phyloP scores from a whole-genome alignment of 2,113 vertebrate species.

The Oncorhynchus keta region DNA sequence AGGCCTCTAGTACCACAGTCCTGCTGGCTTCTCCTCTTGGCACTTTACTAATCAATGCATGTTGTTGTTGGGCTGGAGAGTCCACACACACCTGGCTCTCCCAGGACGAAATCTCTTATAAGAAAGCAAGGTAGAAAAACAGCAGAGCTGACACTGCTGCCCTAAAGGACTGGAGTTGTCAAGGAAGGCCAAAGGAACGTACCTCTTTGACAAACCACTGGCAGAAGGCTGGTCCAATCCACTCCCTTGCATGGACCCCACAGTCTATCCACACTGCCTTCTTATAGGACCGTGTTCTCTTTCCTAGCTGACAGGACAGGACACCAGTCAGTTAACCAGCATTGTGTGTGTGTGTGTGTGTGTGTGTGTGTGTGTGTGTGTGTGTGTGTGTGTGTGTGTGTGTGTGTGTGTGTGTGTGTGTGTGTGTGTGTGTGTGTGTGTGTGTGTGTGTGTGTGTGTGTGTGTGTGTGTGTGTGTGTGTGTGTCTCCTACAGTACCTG shows the following conservation, averaged over 20 bases:
- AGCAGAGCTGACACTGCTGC: neutral
- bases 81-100: no score
- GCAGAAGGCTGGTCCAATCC: slow-evolving; percentile 97
- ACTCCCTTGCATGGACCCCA: slow-evolving; percentile 94
- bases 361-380: neutral
- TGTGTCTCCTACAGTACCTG: slow-evolving; percentile 77
- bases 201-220: slow-evolving; percentile 99
- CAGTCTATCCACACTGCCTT: slow-evolving; percentile 97
- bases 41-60: no score
- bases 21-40: no score
- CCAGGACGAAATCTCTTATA: no score
- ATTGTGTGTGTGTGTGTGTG: neutral
- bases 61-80: no score
- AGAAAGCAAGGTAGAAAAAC: no score
- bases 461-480: neutral
- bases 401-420: neutral
- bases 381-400: neutral
- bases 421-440: neutral
- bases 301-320: slow-evolving; percentile 84
- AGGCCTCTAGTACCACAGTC: no score
- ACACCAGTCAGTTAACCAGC: slow-evolving; percentile 6
- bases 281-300: slow-evolving; percentile 82
- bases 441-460: neutral
- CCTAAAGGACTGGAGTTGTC: neutral
- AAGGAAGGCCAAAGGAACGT: slow-evolving; percentile 32